phyloP scores from a whole-genome alignment of 2,888 invertebrate species.

The Acronicta alni region DNA sequence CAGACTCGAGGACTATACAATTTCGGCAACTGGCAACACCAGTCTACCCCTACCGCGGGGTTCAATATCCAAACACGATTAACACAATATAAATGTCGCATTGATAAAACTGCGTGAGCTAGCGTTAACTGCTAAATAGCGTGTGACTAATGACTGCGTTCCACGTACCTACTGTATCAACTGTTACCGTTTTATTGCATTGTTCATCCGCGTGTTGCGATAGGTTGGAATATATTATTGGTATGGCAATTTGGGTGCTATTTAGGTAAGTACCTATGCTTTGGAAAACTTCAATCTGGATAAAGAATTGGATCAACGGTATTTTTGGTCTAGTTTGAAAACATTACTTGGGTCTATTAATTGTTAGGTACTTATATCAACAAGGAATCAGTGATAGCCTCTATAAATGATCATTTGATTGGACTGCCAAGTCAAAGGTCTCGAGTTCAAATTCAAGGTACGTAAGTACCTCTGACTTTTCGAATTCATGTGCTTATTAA shows the following conservation, averaged over 20 bases:
- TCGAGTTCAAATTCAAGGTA: no score
- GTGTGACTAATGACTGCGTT: slow-evolving; percentile 81
- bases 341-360: no score
- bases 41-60: slow-evolving; percentile 50
- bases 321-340: no score
- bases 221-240: slow-evolving; percentile 35
- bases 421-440: no score
- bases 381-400: no score
- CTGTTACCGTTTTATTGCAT: slow-evolving; percentile 52
- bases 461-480: no score
- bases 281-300: no score
- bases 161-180: slow-evolving; percentile 64
- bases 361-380: no score
- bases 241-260: background rate
- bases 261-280: background rate
- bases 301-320: no score
- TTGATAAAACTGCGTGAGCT: slow-evolving; percentile 82
- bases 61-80: slow-evolving; percentile 79
- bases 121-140: slow-evolving; percentile 87
- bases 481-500: no score
- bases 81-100: slow-evolving; percentile 86
- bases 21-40: slow-evolving; percentile 38
- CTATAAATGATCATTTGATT: no score
- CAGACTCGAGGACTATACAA: no score
- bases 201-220: slow-evolving; percentile 46